Evolutionary conservation across 2,888 invertebrate genomes (phyloP).

Genomic region (Resseliella maxima): DNA sequence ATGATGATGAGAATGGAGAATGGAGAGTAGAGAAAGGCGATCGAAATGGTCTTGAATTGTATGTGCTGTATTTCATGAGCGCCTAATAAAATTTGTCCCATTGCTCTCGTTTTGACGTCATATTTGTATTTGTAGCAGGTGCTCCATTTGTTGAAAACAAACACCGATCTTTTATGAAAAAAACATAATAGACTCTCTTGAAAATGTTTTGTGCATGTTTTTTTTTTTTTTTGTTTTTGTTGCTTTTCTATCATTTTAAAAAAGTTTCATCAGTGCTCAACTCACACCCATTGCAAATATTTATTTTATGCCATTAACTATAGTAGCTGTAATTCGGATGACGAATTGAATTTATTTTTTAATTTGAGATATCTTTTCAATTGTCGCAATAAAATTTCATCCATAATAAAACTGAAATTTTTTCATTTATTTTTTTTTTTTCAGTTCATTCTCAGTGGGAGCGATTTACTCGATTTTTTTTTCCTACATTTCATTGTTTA

Average conservation of each 20-base stretch:
- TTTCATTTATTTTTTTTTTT: neutral
- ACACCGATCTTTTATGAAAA: conserved; percentile 13
- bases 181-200: neutral
- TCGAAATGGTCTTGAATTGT: conserved; percentile 23
- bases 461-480: neutral
- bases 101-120: conserved; percentile 55
- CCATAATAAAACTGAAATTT: too few species aligned
- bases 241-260: neutral
- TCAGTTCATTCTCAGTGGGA: neutral
- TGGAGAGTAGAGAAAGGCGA: neutral
- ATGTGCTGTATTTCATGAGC: neutral
- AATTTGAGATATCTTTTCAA: neutral
- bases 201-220: neutral
- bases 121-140: conserved; percentile 54
- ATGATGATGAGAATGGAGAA: neutral
- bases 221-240: too few species aligned
- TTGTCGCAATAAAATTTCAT: neutral
- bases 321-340: neutral
- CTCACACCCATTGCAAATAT: neutral
- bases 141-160: neutral
- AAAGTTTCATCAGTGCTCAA: neutral
- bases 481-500: conserved; percentile 3
- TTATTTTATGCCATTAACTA: neutral
- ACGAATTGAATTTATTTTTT: neutral
- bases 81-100: conserved; percentile 54